phyloP scores from a whole-genome alignment of 2,797 vertebrate genomes.

The Clamator glandarius region DNA sequence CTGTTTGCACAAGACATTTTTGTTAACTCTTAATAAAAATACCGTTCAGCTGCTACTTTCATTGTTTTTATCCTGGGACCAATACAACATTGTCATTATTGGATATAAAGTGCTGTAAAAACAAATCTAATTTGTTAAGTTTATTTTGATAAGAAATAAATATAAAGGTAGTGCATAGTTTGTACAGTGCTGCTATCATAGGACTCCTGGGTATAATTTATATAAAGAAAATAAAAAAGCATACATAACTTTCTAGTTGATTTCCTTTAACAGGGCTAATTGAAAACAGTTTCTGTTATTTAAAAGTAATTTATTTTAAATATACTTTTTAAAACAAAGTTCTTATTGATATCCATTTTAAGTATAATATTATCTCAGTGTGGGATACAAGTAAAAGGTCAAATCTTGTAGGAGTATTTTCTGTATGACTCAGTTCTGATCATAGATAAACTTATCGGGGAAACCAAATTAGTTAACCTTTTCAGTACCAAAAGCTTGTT shows the following conservation, averaged over 20 bases:
- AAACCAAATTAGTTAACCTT: constrained; percentile 81
- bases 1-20: constrained; percentile 68
- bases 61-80: constrained; percentile 72
- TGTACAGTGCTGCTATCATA: constrained; percentile 67
- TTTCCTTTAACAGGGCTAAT: constrained; percentile 73
- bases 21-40: constrained; percentile 73
- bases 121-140: constrained; percentile 74
- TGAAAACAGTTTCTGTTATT: constrained; percentile 79
- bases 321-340: constrained; percentile 77
- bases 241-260: constrained; percentile 72
- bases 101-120: constrained; percentile 74
- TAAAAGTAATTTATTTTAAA: constrained; percentile 79
- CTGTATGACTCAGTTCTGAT: constrained; percentile 87
- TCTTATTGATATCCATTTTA: constrained; percentile 77
- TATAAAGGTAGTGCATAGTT: constrained; percentile 73
- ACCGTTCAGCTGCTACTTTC: constrained; percentile 65
- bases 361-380: constrained; percentile 79
- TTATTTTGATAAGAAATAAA: constrained; percentile 78
- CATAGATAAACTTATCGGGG: constrained; percentile 77
- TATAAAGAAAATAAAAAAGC: constrained; percentile 73
- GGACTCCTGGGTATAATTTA: constrained; percentile 75
- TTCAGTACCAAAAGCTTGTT: constrained; percentile 63
- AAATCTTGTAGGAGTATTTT: constrained; percentile 87
- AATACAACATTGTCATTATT: constrained; percentile 70
- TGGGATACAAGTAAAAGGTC: constrained; percentile 87